These are phyloP conservation scores for Ormyrus thymus DNA, from an alignment of 2,888 invertebrate genomes.

Conservation along the genomic window DNA sequence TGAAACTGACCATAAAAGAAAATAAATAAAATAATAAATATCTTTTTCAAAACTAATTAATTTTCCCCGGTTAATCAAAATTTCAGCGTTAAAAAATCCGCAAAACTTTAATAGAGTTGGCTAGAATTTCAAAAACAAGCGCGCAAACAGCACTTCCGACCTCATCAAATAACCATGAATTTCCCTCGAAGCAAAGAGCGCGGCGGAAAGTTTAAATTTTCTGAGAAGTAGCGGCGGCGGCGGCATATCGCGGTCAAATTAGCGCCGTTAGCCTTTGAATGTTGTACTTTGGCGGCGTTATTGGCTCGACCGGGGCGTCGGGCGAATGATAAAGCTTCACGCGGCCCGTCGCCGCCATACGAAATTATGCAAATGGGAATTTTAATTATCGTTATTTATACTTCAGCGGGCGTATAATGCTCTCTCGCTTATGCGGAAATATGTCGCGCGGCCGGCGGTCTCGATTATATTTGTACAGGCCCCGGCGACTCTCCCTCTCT, in stretches of 20 bases:
- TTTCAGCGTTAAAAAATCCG: too few relatives aligned
- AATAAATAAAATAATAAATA: too few relatives aligned
- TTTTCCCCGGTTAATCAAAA: too few relatives aligned
- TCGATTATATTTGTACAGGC: constrained; percentile 20
- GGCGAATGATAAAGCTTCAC: constrained; percentile 38
- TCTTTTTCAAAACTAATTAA: too few relatives aligned
- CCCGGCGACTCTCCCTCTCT: neutral
- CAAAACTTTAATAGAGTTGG: too few relatives aligned
- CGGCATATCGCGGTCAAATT: constrained; percentile 6
- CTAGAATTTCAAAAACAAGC: too few relatives aligned
- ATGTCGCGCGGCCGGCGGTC: neutral
- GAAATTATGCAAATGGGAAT: constrained; percentile 51
- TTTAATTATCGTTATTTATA: constrained; percentile 54
- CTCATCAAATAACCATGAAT: too few relatives aligned
- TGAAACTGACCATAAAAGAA: too few relatives aligned
- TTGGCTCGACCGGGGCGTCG: constrained; percentile 9
- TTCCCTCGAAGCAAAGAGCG: too few relatives aligned
- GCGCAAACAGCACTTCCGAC: too few relatives aligned
- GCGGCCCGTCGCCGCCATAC: neutral
- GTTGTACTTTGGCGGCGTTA: neutral
- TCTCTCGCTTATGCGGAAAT: neutral
- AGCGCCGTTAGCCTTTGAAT: constrained; percentile 23
- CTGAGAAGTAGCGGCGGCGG: neutral
- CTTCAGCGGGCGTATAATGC: constrained; percentile 2
- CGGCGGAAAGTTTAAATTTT: too few relatives aligned